A percentile compares a stretch with the other conserved stretches of the same genome.
Conservation (phyloP, 2,797 vertebrate species). For the Podargus strigoides region DNA sequence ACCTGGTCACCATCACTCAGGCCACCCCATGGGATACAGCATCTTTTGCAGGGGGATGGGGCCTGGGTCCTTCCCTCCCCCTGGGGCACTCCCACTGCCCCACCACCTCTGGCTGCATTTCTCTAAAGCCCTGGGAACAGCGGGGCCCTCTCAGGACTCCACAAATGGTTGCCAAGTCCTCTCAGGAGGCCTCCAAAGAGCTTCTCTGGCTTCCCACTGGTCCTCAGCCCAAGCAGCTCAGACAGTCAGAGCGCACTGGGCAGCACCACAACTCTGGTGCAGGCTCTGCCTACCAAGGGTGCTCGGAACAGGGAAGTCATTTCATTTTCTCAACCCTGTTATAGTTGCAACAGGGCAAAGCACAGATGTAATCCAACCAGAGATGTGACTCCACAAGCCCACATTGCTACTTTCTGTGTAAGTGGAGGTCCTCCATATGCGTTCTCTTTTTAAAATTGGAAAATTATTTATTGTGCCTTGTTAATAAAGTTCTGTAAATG, state of each 20-base stretch:
- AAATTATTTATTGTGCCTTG: background rate
- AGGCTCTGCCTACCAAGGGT: background rate
- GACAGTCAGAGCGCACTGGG: background rate
- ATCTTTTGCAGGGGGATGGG: fast-evolving
- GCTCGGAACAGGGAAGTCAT: fast-evolving
- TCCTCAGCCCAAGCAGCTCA: background rate
- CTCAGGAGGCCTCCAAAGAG: background rate
- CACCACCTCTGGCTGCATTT: fast-evolving
- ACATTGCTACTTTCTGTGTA: background rate
- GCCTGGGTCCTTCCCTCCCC: background rate
- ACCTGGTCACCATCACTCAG: fast-evolving
- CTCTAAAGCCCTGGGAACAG: background rate
- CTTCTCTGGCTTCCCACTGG: background rate
- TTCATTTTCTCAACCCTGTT: background rate
- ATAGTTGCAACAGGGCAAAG: background rate
- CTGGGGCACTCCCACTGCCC: background rate
- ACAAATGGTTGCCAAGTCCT: background rate
- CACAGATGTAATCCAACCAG: background rate
- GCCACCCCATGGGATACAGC: background rate
- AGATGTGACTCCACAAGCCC: background rate
- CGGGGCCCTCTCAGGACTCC: background rate
- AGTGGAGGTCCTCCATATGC: background rate
- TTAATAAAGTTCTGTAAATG: background rate
- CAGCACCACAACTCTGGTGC: background rate
- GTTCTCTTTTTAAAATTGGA: background rate